Evolutionary conservation across 1,140 invertebrate genomes (phyloP).

Genomic region (Bicyclus anynana): DNA sequence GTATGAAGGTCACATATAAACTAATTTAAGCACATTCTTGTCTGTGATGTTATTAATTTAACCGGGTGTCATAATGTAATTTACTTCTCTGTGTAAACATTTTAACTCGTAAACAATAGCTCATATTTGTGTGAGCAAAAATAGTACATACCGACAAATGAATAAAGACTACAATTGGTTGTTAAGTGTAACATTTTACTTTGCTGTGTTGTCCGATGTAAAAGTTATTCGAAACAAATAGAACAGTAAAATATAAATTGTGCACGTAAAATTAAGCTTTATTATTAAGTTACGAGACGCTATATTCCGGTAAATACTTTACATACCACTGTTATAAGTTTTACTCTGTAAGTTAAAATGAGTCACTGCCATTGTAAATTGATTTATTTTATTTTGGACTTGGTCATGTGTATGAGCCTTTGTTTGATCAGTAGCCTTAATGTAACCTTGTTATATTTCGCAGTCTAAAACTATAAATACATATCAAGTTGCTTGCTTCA

Average conservation of each 20-base stretch:
- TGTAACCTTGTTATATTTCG: not conserved
- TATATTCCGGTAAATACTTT: not conserved
- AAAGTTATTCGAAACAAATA: too few species aligned
- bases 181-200: too few species aligned
- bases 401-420: not conserved
- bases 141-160: too few species aligned
- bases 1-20: not conserved
- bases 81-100: slow-evolving; percentile 5
- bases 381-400: not conserved
- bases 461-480: not conserved
- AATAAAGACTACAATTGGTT: too few species aligned
- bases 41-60: not conserved
- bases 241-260: too few species aligned
- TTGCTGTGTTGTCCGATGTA: too few species aligned
- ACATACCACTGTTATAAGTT: not conserved
- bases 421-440: not conserved
- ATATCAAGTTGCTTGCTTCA: too few species aligned
- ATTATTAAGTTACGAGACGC: not conserved
- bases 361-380: not conserved
- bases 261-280: too few species aligned
- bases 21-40: not conserved
- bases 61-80: not conserved
- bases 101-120: not conserved
- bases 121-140: not conserved
- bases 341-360: not conserved